Evolutionary conservation across 53 echinoderm and acorn worm species (phyloP).

Genomic region (Temnopleurus reevesii): DNA sequence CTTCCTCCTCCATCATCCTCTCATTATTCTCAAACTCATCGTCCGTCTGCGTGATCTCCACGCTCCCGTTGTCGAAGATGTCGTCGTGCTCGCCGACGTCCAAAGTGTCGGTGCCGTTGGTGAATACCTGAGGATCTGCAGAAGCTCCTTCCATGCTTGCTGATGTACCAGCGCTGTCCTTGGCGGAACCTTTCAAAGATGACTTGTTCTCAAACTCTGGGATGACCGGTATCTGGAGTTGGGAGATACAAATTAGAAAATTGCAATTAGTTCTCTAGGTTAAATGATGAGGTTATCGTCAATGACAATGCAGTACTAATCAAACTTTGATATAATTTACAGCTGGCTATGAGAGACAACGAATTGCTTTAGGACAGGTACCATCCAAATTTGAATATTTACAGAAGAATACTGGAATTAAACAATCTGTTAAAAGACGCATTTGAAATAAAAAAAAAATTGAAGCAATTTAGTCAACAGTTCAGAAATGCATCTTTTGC

Average conservation of each 20-base stretch:
- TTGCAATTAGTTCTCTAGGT: too few species aligned
- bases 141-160: slow-evolving; percentile 11
- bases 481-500: too few species aligned
- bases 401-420: too few species aligned
- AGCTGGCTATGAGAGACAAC: too few species aligned
- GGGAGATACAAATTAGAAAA: neutral
- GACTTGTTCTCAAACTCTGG: slow-evolving; percentile 42
- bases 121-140: neutral
- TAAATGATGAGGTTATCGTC: too few species aligned
- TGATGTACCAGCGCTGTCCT: slow-evolving; percentile 15
- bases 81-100: slow-evolving; percentile 47
- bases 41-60: slow-evolving; percentile 24
- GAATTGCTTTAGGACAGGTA: too few species aligned
- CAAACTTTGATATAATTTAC: too few species aligned
- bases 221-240: slow-evolving; percentile 42
- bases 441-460: too few species aligned
- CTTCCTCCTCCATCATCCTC: slow-evolving; percentile 29
- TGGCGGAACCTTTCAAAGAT: neutral
- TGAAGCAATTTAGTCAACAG: too few species aligned
- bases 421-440: too few species aligned
- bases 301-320: too few species aligned
- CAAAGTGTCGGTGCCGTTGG: slow-evolving; percentile 39
- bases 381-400: too few species aligned
- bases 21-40: slow-evolving; percentile 52
- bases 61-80: slow-evolving; percentile 15